Evolutionary conservation across 2,113 vertebrate species (phyloP), one percentile per base, ranked within the genome.

Genomic region (Lucifuga dentata): DNA sequence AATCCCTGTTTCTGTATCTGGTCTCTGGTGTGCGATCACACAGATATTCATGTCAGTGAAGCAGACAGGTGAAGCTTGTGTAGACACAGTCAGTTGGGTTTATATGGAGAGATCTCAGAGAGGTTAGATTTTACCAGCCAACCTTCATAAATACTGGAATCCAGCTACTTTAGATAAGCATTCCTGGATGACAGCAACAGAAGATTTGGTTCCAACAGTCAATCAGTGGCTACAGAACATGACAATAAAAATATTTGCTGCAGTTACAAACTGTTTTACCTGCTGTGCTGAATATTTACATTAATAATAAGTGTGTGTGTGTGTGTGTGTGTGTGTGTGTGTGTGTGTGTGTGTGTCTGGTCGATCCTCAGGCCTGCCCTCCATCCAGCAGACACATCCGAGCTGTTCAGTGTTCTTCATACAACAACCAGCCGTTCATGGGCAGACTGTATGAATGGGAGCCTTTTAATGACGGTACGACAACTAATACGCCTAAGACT

Each of bases 381-480:
- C 89, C 94, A 72, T 93, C 91, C 88, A 95, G 95, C 85, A 92
- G 91, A 84, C 93, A 89, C 75, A 95, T 96, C 84, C 90, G 95
- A 86, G 95, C 95, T 20, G 90, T 94, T 11, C 97, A 99, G 11
- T 99, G 97, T 65, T 94, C 96, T 2, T 95, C 95, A 1, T 95
- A 97, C 90, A 96, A 99, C 91, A 96, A 91, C 86, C 95, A 95
- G 64, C 95, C 95, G 11, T 99, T 99, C 91, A 97, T 98, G 97
- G 96, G 97, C 35, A 90, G 95, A 46, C 90, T 97, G 77, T 99
- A 99, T 66, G 92, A 98, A 71, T 99, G 97, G 97, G 96, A 98
- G 24, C 95, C 97, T 32, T 98, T 99, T 85, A 94, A 93, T 26
- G 97, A 98, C 85, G 97, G 97, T 99, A 94, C 26, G 26, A 7